A percentile compares a stretch with the other conserved stretches of the same genome.
Evolutionary conservation across 2,888 invertebrate species (phyloP).

Genomic region (Netelia inedita): DNA sequence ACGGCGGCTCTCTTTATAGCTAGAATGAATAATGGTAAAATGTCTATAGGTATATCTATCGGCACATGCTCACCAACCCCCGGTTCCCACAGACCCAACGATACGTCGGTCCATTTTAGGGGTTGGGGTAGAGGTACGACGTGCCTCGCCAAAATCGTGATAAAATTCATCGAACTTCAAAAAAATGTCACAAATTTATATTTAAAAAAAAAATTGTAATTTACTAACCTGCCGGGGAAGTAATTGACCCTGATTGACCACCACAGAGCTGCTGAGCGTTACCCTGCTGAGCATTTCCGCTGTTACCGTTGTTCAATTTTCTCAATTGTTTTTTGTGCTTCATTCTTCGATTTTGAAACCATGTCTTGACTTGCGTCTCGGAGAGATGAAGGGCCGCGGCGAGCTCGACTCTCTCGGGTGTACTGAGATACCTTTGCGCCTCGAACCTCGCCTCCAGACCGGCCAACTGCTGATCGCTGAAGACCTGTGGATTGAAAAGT

Average conservation of each 20-base stretch:
- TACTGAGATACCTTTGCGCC: conserved; percentile 97
- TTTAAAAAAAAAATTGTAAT: background rate
- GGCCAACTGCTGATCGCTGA: conserved; percentile 92
- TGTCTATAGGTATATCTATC: conserved; percentile 35
- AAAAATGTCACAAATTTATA: background rate
- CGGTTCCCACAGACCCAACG: background rate
- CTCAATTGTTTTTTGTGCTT: conserved; percentile 97
- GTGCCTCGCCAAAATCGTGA: conserved; percentile 3
- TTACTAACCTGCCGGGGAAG: conserved; percentile 81
- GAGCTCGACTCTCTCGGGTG: conserved; percentile 97
- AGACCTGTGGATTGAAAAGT: conserved; percentile 81
- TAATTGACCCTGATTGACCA: conserved; percentile 77
- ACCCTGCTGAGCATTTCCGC: conserved; percentile 72
- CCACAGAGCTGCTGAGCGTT: conserved; percentile 76
- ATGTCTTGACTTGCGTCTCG: conserved; percentile 98
- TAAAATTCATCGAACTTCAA: background rate
- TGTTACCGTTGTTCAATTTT: conserved; percentile 87
- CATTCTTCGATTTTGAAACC: conserved; percentile 99
- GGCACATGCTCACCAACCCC: background rate
- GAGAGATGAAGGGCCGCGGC: conserved; percentile 97
- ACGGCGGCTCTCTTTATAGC: background rate
- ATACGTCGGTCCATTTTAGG: background rate
- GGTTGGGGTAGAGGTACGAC: background rate
- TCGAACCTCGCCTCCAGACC: conserved; percentile 98
- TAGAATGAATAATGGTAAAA: background rate